Percentiles rank a stretch among this genome's conserved stretches.
Evolutionary conservation across 2,797 vertebrate species (phyloP).

Genomic region (Spondyliosoma cantharus): DNA sequence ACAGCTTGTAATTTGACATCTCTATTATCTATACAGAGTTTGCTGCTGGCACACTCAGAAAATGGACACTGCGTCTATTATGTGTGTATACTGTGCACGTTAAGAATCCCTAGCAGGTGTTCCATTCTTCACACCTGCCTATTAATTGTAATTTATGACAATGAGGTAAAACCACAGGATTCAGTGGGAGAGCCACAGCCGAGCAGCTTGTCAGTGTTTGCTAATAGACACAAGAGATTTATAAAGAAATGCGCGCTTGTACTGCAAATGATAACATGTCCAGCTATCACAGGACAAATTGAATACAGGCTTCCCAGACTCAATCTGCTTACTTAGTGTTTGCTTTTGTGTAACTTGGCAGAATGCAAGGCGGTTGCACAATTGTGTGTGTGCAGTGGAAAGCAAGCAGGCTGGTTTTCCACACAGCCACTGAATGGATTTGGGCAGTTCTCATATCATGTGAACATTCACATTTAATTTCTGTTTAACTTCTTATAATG

Average conservation of each 20-base stretch:
- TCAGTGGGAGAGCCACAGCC: slow-evolving; percentile 16
- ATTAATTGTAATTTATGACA: slow-evolving; percentile 49
- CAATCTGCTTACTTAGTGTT: slow-evolving; percentile 67
- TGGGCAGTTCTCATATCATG: slow-evolving; percentile 39
- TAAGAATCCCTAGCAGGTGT: slow-evolving; percentile 33
- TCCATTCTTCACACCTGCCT: slow-evolving; percentile 40
- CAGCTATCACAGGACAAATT: slow-evolving; percentile 58
- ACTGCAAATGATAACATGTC: slow-evolving; percentile 54
- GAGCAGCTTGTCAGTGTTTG: slow-evolving; percentile 48
- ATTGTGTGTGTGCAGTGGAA: slow-evolving; percentile 41
- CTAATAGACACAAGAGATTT: slow-evolving; percentile 57
- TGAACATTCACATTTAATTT: slow-evolving; percentile 46
- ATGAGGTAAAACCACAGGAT: slow-evolving; percentile 22
- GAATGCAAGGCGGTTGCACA: slow-evolving; percentile 41
- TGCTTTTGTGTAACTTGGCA: slow-evolving; percentile 74
- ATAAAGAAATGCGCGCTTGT: slow-evolving; percentile 50
- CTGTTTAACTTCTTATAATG: slow-evolving; percentile 37
- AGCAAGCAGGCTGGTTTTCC: slow-evolving; percentile 38
- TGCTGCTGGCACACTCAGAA: slow-evolving; percentile 6
- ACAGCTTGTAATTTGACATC: slow-evolving; percentile 33
- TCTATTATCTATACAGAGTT: slow-evolving; percentile 17
- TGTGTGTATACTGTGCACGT: slow-evolving; percentile 3
- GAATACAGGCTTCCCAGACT: slow-evolving; percentile 50
- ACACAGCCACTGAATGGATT: slow-evolving; percentile 34
- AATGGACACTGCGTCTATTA: slow-evolving; percentile 22